Conservation (phyloP, 2,797 vertebrate species). For the Tragelaphus eurycerus region DNA sequence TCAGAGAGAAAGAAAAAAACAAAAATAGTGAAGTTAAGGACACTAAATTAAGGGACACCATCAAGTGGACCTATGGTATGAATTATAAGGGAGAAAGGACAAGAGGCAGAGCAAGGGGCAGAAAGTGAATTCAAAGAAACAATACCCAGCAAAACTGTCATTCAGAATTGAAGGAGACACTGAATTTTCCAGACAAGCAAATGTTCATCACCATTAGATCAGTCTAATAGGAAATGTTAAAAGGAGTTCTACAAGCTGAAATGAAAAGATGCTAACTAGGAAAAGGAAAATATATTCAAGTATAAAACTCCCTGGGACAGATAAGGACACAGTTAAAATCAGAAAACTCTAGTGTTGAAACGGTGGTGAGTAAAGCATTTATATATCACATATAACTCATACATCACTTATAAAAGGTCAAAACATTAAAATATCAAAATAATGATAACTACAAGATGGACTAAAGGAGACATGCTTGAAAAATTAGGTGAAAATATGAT, state of each 20-base stretch:
- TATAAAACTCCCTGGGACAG: background rate
- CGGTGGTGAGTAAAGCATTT: background rate
- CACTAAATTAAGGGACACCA: background rate
- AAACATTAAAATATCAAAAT: no score
- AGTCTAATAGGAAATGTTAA: background rate
- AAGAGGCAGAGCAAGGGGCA: background rate
- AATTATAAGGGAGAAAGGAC: background rate
- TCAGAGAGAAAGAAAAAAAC: background rate
- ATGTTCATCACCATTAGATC: background rate
- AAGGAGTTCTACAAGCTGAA: background rate
- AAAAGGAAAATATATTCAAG: background rate
- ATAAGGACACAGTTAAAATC: background rate
- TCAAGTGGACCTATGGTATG: background rate
- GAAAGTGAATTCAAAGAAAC: no score
- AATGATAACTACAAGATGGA: no score
- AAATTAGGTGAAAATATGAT: no score
- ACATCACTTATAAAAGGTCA: no score
- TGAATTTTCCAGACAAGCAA: background rate
- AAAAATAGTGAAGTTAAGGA: background rate
- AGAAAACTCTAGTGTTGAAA: background rate
- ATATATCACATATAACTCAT: background rate
- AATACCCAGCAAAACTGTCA: no score
- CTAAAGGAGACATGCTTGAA: no score
- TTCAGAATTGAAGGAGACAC: no score
- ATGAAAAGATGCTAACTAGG: background rate